Percentiles rank a stretch among this genome's conserved stretches.
phyloP scores from a whole-genome alignment of 2,113 vertebrate genomes.

The Hystrix cristata region DNA sequence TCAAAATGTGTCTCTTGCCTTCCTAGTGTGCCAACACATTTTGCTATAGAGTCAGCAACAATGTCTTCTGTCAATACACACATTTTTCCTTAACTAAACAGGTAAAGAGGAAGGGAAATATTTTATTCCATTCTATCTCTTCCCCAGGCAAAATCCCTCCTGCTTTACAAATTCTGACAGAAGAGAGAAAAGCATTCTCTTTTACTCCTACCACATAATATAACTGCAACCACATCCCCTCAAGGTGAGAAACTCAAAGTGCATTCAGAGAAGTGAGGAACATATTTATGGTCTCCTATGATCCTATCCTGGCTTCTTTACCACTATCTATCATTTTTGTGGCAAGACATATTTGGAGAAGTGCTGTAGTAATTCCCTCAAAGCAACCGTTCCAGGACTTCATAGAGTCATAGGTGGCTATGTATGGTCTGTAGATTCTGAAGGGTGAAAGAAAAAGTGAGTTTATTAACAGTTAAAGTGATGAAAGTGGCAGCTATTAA shows the following conservation, averaged over 20 bases:
- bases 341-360: slow-evolving; percentile 73
- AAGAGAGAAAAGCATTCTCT: slow-evolving; percentile 9
- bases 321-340: slow-evolving; percentile 64
- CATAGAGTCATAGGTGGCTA: slow-evolving; percentile 19
- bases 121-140: neutral
- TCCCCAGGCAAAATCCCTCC: neutral
- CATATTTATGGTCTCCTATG: slow-evolving; percentile 44
- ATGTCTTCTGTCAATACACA: neutral
- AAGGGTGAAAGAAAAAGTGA: slow-evolving; percentile 71
- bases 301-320: slow-evolving; percentile 55
- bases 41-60: neutral
- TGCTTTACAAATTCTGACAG: neutral
- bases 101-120: neutral
- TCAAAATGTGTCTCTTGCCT: neutral
- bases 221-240: neutral
- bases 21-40: neutral
- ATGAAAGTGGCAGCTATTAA: slow-evolving; percentile 74
- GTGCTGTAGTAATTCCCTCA: slow-evolving; percentile 36
- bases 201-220: neutral
- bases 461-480: slow-evolving; percentile 69
- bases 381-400: slow-evolving; percentile 60
- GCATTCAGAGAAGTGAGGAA: neutral
- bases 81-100: neutral
- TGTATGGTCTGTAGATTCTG: slow-evolving; percentile 69
- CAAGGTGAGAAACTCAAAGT: neutral